Base-by-base conservation (phyloP, 2,888 invertebrate genomes). In the Perdita meconis region DNA sequence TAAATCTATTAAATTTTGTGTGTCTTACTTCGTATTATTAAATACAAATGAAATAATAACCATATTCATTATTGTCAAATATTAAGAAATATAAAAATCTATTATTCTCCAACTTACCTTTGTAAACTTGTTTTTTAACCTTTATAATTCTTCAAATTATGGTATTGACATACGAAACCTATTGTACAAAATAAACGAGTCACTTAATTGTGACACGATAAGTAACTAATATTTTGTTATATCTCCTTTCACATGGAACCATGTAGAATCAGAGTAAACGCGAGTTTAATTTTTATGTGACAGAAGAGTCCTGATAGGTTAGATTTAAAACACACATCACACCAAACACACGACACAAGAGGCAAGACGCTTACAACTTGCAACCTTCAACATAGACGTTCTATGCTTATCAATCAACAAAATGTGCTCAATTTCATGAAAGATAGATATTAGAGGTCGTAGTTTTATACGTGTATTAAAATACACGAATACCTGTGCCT, bases 101-200 rank as follows among this genome's bases (percentile, higher is more conserved):
- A 74, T 59, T 13, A 44, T 40, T 30, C 16, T 30, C 2, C 3
- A 55, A 53, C 12, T 66, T 75, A 78, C 57, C 65, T 75, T 69
- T 8, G n/a, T 2, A 30, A n/a, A 47, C 59, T 10, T 19, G n/a
- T n/a, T 10, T 26, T 36, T 42, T 44, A 16, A 63, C 42, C 22
- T 24, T 65, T 64, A 51, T 10, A 10, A 47, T 10, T 53, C 26
- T 30, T 5, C 50, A 51, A 44, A 50, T 63, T 63, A n/a, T 50
- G 19, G 26, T 16, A 19, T 12, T 47, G 8, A 19, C 24, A 60
- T 24, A 44, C 30, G n/a, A 10, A 19, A 12, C 2, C 5, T 16
- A 42, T 26, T 34, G 42, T 19, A 38, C 16, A n/a, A 59, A 44
- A 53, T 38, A 36, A 55, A 22, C 26, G 13, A 55, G 12, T 30